Evolutionary conservation across 1,140 invertebrate species (phyloP).

Genomic region (Augochlora pura): DNA sequence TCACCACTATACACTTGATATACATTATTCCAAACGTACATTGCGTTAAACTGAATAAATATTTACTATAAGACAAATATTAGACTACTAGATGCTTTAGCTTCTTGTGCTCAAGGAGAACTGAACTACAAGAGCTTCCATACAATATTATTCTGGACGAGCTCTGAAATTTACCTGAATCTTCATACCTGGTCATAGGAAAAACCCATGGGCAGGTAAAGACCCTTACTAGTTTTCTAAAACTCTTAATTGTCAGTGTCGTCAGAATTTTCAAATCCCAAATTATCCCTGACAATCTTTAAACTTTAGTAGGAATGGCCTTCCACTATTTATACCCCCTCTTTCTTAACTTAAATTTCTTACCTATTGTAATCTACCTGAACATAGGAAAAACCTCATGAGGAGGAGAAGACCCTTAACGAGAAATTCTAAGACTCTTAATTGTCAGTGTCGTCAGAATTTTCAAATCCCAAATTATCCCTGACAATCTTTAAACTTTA

Average conservation of each 20-base stretch:
- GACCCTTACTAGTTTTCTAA: not conserved
- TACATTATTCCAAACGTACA: constrained; percentile 9
- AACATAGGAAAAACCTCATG: not conserved
- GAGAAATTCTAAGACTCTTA: not conserved
- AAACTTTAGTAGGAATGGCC: not conserved
- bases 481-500: not conserved
- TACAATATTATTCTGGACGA: too few species aligned
- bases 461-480: not conserved
- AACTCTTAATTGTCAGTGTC: too few species aligned
- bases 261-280: not conserved
- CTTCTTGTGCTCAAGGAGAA: not conserved
- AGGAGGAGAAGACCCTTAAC: not conserved
- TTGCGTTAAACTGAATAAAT: not conserved
- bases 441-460: too few species aligned
- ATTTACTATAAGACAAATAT: not conserved
- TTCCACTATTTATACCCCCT: not conserved
- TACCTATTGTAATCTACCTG: too few species aligned
- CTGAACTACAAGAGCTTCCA: not conserved
- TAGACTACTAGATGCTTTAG: not conserved
- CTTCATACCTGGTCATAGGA: not conserved
- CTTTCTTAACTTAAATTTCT: too few species aligned
- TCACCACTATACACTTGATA: constrained; percentile 17
- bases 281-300: not conserved
- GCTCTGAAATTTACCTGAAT: not conserved
- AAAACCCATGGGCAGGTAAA: not conserved